Evolutionary conservation across 2,888 invertebrate species (phyloP), one percentile per base, ranked within the genome.

Genomic region (Barypeithes pellucidus): DNA sequence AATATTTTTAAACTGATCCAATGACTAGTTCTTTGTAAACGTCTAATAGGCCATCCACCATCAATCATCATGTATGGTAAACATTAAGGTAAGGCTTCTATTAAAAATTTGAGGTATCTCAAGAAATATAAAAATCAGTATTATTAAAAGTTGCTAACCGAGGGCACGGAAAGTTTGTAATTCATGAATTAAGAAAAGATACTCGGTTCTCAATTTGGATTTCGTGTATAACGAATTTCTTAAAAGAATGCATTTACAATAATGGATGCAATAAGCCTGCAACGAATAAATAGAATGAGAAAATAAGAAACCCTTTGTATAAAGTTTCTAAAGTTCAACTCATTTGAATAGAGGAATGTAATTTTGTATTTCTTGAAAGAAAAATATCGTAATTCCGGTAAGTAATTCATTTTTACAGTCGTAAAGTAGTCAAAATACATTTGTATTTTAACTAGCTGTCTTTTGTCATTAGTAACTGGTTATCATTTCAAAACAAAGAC

Each of bases 161-260:
- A 18, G 7, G 14, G 43, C 43, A 62, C 4, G 39, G n/a, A 39
- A 39, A 50, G 22, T 63, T 65, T 65, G 16, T 63, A 50, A 63
- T 65, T 50, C 29, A 4, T 18, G 65, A 52, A 65, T 65, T 52
- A 65, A 52, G 39, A 39, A 65, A 8, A 39, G 36, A 14, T 12
- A 24, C 39, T 20, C 33, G 22, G 52, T 39, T 65, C 22, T 65
- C 52, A 36, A 52, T 65, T 65, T 65, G 18, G 36, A 65, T 52
- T 65, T 52, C 24, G 45, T 43, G 12, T 57, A 57, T n/a, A 24
- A 22, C n/a, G n/a, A 52, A 22, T n/a, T n/a, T 2, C 22, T 52
- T 52, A n/a, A 24, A 52, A 52, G 52, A n/a, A 24, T 24, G 24
- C 24, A 52, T 24, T 52, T 24, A n/a, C 22, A 24, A 52, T 24